These are phyloP conservation scores for Suncus etruscus DNA, from an alignment of 2,113 vertebrate genomes.

Conservation along the genomic window DNA sequence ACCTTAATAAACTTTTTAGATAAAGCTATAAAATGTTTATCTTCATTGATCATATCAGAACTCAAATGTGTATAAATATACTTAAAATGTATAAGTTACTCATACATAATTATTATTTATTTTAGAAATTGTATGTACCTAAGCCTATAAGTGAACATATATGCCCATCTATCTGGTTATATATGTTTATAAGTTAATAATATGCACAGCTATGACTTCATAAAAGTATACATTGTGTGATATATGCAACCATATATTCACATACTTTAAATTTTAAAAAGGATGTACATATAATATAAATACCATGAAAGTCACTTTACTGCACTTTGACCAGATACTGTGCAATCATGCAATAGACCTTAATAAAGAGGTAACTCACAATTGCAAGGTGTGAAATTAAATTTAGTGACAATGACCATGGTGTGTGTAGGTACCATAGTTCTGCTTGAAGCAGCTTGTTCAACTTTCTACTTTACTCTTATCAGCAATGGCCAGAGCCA, in stretches of 20 bases:
- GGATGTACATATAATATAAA: constrained; percentile 32
- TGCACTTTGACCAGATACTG: constrained; percentile 62
- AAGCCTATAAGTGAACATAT: constrained; percentile 38
- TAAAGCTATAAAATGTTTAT: background rate
- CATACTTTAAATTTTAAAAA: background rate
- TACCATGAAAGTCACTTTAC: constrained; percentile 62
- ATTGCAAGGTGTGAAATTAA: constrained; percentile 75
- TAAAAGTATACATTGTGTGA: background rate
- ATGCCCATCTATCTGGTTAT: background rate
- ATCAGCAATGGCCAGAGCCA: constrained; percentile 68
- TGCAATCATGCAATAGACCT: constrained; percentile 70
- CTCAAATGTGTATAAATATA: background rate
- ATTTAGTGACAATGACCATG: constrained; percentile 50
- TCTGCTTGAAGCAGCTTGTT: constrained; percentile 68
- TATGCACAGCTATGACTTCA: background rate
- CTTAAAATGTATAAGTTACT: background rate
- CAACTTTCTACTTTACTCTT: constrained; percentile 61
- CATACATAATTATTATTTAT: constrained; percentile 18
- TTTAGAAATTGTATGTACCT: constrained; percentile 10
- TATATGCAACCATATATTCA: background rate
- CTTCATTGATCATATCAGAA: constrained; percentile 1
- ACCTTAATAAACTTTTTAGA: background rate
- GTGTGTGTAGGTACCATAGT: constrained; percentile 46
- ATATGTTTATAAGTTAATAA: background rate
- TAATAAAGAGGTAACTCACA: constrained; percentile 67